phyloP scores from a whole-genome alignment of 2,113 vertebrate genomes.

The Archocentrus centrarchus region DNA sequence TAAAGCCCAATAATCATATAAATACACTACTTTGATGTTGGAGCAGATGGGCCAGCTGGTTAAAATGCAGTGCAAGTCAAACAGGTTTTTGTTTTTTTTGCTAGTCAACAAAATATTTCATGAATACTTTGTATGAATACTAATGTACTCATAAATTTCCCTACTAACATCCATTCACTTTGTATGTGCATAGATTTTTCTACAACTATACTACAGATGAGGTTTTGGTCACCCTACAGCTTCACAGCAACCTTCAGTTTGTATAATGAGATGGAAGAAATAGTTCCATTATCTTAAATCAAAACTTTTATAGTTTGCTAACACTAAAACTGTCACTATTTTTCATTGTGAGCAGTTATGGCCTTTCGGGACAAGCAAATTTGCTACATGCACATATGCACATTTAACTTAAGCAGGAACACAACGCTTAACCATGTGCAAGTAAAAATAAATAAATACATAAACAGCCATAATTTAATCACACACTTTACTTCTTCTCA shows the following conservation, averaged over 20 bases:
- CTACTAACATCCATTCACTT: not conserved
- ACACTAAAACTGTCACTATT: not conserved
- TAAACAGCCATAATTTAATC: slow-evolving; percentile 1
- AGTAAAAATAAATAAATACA: slow-evolving; percentile 26
- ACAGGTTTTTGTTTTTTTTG: not conserved
- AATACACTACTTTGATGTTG: not conserved
- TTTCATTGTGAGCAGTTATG: not conserved
- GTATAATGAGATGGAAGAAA: not conserved
- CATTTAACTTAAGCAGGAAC: not conserved
- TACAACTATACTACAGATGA: too few relatives aligned
- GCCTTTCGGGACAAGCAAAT: not conserved
- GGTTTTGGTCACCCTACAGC: too few relatives aligned
- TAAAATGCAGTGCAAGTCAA: not conserved
- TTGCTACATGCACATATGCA: not conserved
- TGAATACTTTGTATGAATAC: too few relatives aligned
- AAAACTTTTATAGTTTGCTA: slow-evolving; percentile 4
- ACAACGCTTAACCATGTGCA: not conserved
- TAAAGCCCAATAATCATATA: not conserved
- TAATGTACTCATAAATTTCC: not conserved
- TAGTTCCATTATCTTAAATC: not conserved
- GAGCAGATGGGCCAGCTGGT: not conserved
- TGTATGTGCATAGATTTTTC: not conserved
- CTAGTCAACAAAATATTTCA: too few relatives aligned
- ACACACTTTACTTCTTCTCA: slow-evolving; percentile 54
- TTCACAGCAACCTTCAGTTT: too few relatives aligned